A percentile compares a stretch with the other conserved stretches of the same genome.
These are phyloP conservation scores for Equus przewalskii DNA, from an alignment of 2,113 vertebrate species.

Conservation along the genomic window DNA sequence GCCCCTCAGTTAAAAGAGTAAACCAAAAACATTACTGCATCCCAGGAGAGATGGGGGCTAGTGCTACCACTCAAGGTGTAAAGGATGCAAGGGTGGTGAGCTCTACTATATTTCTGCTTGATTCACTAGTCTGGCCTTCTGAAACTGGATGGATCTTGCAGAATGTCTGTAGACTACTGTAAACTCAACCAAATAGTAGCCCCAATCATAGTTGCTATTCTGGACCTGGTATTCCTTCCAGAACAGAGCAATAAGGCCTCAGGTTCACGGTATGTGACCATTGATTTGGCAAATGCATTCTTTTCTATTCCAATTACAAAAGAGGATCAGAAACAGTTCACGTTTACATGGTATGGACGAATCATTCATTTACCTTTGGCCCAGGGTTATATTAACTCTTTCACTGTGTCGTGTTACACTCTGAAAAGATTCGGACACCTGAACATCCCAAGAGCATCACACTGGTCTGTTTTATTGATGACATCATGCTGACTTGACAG, in stretches of 20 bases:
- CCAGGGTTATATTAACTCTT: not conserved
- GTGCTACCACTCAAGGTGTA: not conserved
- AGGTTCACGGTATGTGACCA: too few relatives aligned
- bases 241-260: not conserved
- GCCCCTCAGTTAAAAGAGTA: not conserved
- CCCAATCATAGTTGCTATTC: not conserved
- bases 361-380: too few relatives aligned
- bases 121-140: too few relatives aligned
- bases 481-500: not conserved
- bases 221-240: not conserved
- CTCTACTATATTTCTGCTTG: not conserved
- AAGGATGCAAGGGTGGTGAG: not conserved
- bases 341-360: not conserved
- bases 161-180: not conserved
- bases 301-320: too few relatives aligned
- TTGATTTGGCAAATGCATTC: too few relatives aligned
- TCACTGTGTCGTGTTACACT: not conserved
- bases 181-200: not conserved
- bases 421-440: not conserved
- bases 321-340: too few relatives aligned
- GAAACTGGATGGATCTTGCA: not conserved
- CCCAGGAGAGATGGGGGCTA: not conserved
- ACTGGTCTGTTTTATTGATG: not conserved
- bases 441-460: not conserved
- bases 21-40: not conserved